These are phyloP conservation scores for Scomberomorus guttatus DNA, from an alignment of 2,797 vertebrate genomes.

Conservation along the genomic window DNA sequence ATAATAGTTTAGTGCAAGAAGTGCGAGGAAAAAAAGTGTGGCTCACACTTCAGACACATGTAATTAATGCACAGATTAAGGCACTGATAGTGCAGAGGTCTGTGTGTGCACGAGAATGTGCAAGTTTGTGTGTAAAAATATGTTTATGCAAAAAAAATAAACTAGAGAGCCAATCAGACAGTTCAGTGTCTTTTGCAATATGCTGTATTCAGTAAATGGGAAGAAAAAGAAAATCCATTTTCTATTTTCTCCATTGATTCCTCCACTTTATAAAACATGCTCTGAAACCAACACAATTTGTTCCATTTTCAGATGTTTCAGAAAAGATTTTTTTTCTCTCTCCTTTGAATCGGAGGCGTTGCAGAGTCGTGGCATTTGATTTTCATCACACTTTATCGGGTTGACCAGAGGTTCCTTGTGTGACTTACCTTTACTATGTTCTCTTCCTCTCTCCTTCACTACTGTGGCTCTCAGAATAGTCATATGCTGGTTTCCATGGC, in stretches of 20 bases:
- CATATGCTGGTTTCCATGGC: constrained; percentile 85
- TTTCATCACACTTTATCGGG: constrained; percentile 72
- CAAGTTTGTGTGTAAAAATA: constrained; percentile 9
- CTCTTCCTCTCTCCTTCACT: constrained; percentile 63
- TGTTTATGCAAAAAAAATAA: neutral
- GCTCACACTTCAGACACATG: constrained; percentile 55
- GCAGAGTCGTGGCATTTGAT: constrained; percentile 56
- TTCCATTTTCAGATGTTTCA: constrained; percentile 42
- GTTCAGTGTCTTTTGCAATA: constrained; percentile 5
- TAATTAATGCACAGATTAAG: constrained; percentile 78
- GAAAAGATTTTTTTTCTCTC: constrained; percentile 38
- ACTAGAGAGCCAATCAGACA: constrained; percentile 1
- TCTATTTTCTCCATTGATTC: constrained; percentile 57
- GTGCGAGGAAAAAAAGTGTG: constrained; percentile 9
- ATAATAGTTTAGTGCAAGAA: constrained; percentile 63
- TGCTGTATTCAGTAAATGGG: neutral
- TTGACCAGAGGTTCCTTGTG: constrained; percentile 78
- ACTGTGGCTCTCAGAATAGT: constrained; percentile 79
- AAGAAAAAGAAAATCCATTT: constrained; percentile 48
- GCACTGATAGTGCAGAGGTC: constrained; percentile 38
- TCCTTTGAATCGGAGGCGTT: constrained; percentile 32
- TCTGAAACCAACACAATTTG: constrained; percentile 49
- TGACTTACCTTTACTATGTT: constrained; percentile 78
- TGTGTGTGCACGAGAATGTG: neutral
- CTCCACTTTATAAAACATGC: constrained; percentile 39